phyloP scores from a whole-genome alignment of 2,888 invertebrate genomes.

The Petrolisthes cinctipes region DNA sequence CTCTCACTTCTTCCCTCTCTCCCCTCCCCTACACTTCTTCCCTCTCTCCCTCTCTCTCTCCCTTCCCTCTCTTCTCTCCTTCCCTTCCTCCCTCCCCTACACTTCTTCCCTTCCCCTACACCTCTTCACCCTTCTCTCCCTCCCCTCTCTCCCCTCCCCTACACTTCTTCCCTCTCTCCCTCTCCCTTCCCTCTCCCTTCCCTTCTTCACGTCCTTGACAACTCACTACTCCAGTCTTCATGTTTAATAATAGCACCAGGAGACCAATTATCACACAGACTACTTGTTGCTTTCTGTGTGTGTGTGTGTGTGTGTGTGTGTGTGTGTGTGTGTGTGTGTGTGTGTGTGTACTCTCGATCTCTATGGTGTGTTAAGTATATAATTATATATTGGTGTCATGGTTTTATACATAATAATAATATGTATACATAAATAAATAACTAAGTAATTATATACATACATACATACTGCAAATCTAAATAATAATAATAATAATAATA shows the following conservation, averaged over 20 bases:
- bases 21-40: background rate
- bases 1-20: background rate
- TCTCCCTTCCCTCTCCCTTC: background rate
- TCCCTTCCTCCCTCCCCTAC: background rate
- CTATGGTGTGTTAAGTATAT: too few relatives aligned
- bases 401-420: too few relatives aligned
- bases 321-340: too few relatives aligned
- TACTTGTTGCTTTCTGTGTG: conserved; percentile 7
- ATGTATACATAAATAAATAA: too few relatives aligned
- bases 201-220: background rate
- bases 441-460: too few relatives aligned
- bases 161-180: background rate
- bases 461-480: too few relatives aligned
- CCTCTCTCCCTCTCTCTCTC: conserved; percentile 14
- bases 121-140: conserved; percentile 4
- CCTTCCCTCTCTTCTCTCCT: background rate
- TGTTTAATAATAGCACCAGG: conserved; percentile 18
- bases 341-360: too few relatives aligned
- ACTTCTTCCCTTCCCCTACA: conserved; percentile 8
- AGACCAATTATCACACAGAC: conserved; percentile 7
- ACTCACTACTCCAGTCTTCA: background rate
- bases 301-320: background rate
- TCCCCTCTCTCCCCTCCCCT: background rate
- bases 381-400: too few relatives aligned
- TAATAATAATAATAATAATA: too few relatives aligned